Evolutionary conservation across 2,888 invertebrate genomes (phyloP).

Genomic region (Cactoblastis cactorum): DNA sequence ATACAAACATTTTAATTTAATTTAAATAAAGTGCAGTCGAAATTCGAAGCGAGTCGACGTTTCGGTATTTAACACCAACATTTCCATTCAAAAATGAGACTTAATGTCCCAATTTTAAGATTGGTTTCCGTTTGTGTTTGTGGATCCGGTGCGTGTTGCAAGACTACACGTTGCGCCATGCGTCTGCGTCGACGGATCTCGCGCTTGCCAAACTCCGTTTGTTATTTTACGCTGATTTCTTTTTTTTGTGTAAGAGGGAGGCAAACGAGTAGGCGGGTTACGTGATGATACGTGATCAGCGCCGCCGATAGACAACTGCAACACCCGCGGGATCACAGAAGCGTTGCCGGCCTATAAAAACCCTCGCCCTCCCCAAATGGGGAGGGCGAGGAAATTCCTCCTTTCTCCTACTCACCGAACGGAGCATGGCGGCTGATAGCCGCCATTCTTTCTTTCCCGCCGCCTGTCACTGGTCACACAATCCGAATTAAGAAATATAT

Average conservation of each 20-base stretch:
- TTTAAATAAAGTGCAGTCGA: not conserved
- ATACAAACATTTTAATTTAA: not conserved
- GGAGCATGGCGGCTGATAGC: too few species aligned
- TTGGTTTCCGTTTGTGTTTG: not conserved
- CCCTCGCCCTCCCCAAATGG: too few species aligned
- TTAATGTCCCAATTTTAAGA: not conserved
- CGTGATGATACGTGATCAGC: too few species aligned
- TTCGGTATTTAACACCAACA: not conserved
- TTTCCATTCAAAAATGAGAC: not conserved
- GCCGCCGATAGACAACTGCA: too few species aligned
- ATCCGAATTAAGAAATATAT: too few species aligned
- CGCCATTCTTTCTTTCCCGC: too few species aligned
- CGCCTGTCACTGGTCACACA: too few species aligned
- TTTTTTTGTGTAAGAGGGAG: slow-evolving; percentile 20
- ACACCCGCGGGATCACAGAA: too few species aligned
- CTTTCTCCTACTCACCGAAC: too few species aligned
- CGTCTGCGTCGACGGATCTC: slow-evolving; percentile 16
- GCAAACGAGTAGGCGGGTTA: too few species aligned
- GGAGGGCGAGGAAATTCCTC: too few species aligned
- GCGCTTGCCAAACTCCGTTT: slow-evolving; percentile 38
- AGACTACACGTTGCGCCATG: slow-evolving; percentile 33
- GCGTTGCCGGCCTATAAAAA: too few species aligned
- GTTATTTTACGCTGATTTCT: slow-evolving; percentile 31
- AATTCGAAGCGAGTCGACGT: slow-evolving; percentile 1
- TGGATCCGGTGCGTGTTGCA: slow-evolving; percentile 12